Percentiles rank a stretch among this genome's conserved stretches.
Conservation (phyloP, 2,797 vertebrate genomes). For the Arnoldichthys spilopterus region DNA sequence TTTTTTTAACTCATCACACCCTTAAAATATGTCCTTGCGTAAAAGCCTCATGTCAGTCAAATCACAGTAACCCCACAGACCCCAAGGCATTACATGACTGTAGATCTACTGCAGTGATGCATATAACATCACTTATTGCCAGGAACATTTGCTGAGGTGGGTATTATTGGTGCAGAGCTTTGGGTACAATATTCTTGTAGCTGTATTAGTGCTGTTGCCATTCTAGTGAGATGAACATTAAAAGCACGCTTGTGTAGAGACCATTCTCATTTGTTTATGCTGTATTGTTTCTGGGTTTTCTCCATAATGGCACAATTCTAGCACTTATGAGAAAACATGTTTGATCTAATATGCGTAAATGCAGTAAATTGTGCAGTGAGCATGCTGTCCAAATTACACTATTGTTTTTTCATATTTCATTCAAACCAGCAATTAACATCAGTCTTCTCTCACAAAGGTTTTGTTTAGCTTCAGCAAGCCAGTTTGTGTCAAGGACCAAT, state of each 20-base stretch:
- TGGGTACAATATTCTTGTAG: not conserved
- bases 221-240: not conserved
- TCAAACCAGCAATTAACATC: slow-evolving; percentile 33
- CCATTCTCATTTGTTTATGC: slow-evolving; percentile 6
- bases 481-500: slow-evolving; percentile 11
- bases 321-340: slow-evolving; percentile 8
- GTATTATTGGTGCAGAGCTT: not conserved
- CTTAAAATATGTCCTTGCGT: too few species aligned
- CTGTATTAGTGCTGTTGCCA: not conserved
- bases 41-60: too few species aligned
- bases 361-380: not conserved
- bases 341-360: slow-evolving; percentile 29
- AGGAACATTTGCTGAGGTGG: not conserved
- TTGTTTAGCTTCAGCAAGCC: not conserved
- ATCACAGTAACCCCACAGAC: too few species aligned
- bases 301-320: slow-evolving; percentile 12
- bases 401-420: slow-evolving; percentile 23
- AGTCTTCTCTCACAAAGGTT: not conserved
- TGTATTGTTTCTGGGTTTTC: slow-evolving; percentile 1
- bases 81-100: too few species aligned
- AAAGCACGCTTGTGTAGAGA: not conserved
- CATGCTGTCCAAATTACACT: slow-evolving; percentile 1
- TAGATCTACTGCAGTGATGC: not conserved
- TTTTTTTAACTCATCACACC: too few species aligned
- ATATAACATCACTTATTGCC: slow-evolving; percentile 1